Conservation (phyloP, 2,113 vertebrate genomes). For the Crotophaga sulcirostris region DNA sequence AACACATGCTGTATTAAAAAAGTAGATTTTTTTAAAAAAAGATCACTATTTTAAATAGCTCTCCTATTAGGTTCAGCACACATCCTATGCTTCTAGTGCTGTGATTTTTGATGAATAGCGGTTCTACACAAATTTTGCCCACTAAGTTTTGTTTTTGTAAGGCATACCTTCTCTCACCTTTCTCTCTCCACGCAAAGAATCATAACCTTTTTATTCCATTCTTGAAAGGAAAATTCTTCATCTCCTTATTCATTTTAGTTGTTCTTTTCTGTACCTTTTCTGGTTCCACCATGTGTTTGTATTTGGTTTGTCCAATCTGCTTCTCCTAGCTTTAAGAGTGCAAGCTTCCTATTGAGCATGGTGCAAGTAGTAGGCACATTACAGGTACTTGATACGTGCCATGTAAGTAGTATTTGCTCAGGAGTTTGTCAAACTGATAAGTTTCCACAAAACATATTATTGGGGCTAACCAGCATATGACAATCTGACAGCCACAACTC, state of each 20-base stretch:
- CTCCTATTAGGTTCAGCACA: neutral
- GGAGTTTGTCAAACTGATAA: neutral
- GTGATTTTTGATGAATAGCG: neutral
- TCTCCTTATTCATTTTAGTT: neutral
- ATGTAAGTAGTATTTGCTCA: neutral
- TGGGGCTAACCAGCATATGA: neutral
- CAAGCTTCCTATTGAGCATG: neutral
- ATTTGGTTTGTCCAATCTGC: neutral
- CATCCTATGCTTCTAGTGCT: neutral
- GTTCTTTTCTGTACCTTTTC: neutral
- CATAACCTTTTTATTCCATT: neutral
- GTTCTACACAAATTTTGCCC: neutral
- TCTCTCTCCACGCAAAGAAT: neutral
- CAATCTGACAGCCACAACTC: neutral
- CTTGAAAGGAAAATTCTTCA: neutral
- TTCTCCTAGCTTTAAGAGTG: neutral
- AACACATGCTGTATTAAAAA: neutral
- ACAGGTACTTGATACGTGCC: neutral
- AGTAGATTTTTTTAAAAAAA: neutral
- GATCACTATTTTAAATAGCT: neutral
- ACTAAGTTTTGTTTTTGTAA: neutral
- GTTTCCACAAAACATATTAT: neutral
- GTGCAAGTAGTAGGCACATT: neutral
- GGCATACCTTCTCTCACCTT: neutral
- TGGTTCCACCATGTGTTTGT: neutral